Base-by-base conservation (phyloP, 1,140 invertebrate genomes). In the Drosophila baimaii region DNA sequence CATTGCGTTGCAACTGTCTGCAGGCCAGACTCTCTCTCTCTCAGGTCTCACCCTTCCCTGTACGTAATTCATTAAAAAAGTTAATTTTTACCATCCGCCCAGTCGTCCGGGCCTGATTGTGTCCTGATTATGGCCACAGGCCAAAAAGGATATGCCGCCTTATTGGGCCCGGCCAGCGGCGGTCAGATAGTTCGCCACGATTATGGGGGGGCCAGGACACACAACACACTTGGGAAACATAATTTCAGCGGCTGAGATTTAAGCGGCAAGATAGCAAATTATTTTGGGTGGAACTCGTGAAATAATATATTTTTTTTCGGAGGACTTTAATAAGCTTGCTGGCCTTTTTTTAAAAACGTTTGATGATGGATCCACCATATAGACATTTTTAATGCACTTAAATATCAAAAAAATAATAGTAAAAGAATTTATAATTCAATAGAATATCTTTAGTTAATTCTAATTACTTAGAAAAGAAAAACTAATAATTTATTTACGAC, bases 31-130 rank as follows among this genome's bases (percentile, higher is more conserved):
- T 27, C 54, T 17, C 35, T 21, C 37, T 21, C 25, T 55, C 23
- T 25, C 25, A 51, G 37, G 13, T 15, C 25, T 13, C 35, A 5
- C 6, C 39, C 25, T 5, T 19, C 4, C 10, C 12, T 55, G 58
- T 59, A 82, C 66, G 84, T 77, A 83, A 88, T 88, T 88, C 79
- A 88, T 88, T 88, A 88, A 88, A 88, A 88, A 83, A 88, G 83
- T 88, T 88, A 88, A 88, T 85, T 88, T 89, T 71, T 64, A 78
- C 83, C 84, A 88, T 88, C 83, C 83, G 83, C 76, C 64, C 61
- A 37, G 46, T 62, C 59, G 80, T 77, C 76, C 71, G 79, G 63
- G 33, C 77, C 69, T 63, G 83, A 86, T 86, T 86, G 83, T 88
- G 76, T 76, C 52, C 70, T 79, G 83, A 86, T 86, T 86, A 83